Percentiles rank a stretch among this genome's conserved stretches.
phyloP scores from a whole-genome alignment of 2,797 vertebrate species.

The Rhincodon typus region DNA sequence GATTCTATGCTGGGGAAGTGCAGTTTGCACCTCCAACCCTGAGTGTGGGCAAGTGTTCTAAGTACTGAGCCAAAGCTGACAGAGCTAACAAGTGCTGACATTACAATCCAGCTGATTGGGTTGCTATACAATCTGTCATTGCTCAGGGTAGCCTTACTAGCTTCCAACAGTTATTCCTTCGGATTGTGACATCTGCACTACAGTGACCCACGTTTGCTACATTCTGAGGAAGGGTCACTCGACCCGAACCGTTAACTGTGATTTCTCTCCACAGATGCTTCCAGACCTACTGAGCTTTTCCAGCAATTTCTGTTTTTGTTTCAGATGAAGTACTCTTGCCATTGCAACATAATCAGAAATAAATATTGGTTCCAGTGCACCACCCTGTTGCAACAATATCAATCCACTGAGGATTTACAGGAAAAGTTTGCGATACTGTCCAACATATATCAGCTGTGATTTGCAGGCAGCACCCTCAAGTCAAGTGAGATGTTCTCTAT shows the following conservation, averaged over 20 bases:
- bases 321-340: too few relatives aligned
- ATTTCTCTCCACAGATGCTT: too few relatives aligned
- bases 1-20: neutral
- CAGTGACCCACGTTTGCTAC: too few relatives aligned
- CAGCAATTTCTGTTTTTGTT: too few relatives aligned
- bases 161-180: neutral
- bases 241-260: too few relatives aligned
- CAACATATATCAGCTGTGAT: neutral
- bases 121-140: neutral
- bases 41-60: neutral
- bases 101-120: too few relatives aligned
- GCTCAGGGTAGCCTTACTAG: neutral
- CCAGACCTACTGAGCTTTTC: too few relatives aligned
- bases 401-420: neutral
- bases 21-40: neutral
- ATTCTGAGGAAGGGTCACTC: too few relatives aligned
- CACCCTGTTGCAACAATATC: too few relatives aligned
- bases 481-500: neutral
- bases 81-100: too few relatives aligned
- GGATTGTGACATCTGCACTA: neutral
- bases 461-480: neutral
- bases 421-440: neutral
- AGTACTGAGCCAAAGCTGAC: neutral
- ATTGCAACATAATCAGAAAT: neutral
- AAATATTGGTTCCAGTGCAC: neutral